These are phyloP conservation scores for Sitophilus oryzae DNA, from an alignment of 1,140 invertebrate genomes.

Conservation along the genomic window DNA sequence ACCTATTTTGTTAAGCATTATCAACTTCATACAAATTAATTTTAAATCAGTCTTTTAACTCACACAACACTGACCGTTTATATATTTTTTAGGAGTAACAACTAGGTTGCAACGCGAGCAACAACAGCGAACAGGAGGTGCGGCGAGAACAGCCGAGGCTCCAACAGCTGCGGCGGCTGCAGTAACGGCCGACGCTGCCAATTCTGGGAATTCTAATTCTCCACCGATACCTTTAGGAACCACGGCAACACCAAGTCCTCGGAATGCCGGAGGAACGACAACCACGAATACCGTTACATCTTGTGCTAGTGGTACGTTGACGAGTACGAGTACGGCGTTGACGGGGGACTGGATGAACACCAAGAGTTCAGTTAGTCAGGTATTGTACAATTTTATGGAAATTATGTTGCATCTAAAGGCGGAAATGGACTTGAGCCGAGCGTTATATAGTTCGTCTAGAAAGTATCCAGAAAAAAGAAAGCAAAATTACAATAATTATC, in stretches of 20 bases:
- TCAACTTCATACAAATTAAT: too few species aligned
- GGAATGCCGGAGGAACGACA: constrained; percentile 11
- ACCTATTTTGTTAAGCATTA: too few species aligned
- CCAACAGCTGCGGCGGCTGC: constrained; percentile 35
- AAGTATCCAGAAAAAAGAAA: too few species aligned
- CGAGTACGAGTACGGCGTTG: constrained; percentile 23
- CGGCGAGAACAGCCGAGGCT: constrained; percentile 22
- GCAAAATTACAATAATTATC: too few species aligned
- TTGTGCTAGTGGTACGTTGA: background rate
- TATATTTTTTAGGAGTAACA: constrained; percentile 51
- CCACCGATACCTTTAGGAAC: constrained; percentile 32
- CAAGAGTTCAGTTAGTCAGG: constrained; percentile 29
- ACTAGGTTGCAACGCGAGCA: constrained; percentile 73
- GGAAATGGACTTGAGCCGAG: too few species aligned
- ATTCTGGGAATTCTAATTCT: constrained; percentile 31
- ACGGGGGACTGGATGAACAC: constrained; percentile 39
- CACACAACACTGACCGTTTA: background rate
- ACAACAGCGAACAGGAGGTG: constrained; percentile 43
- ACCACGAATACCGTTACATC: constrained; percentile 12
- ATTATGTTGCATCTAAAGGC: too few species aligned
- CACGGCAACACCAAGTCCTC: constrained; percentile 14
- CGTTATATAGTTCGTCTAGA: too few species aligned
- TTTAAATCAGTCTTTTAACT: background rate
- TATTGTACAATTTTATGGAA: too few species aligned
- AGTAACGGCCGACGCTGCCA: constrained; percentile 37